Base-by-base conservation (phyloP, 2,113 vertebrate species). In the Lathamus discolor region DNA sequence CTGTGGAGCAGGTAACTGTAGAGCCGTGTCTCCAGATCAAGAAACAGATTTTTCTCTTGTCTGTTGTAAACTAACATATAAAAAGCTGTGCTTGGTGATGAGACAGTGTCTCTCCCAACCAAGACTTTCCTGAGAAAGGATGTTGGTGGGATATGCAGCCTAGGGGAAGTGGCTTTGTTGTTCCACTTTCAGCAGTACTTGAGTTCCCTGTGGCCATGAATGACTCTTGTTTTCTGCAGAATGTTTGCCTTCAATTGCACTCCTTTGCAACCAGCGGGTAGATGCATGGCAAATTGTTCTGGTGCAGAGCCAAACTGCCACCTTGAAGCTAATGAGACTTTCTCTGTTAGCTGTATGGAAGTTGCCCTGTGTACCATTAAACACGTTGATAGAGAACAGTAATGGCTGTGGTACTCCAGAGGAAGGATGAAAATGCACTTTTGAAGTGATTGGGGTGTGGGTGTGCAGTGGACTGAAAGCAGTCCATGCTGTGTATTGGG, bases 121-220 rank as follows among this genome's bases (percentile, higher is more conserved):
- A 13, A 11, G 51, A 3, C 39, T 39, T 19, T 3, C 68, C 72
- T 43, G 88, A 52, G 85, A 62, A 68, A 75, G 61, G 73, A 44
- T 37, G 61, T 14, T 74, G 64, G 20, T 52, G 83, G 48, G 29
- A 52, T 22, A 0, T 3, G 23, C 39, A 66, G 62, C 64, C 39
- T 1, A 1, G 62, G 75, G 86, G 92, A 94, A 86, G 83, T 91
- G 86, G 90, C 77, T 96, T 91, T 91, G 31, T 41, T 73, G 52
- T 74, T 90, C 94, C 54, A 4, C 83, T 83, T 78, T 68, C 72
- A 31, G 66, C 39, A 6, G 2, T 4, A 13, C 39, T 28, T 23
- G 0, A 5, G 61, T 75, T 76, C 73, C 44, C 31, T 17, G 33
- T n/a, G 76, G 17, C 64, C 70, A 6, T 11, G 11, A 48, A 11